These are phyloP conservation scores for Drosophila willistoni DNA, from an alignment of 1,140 invertebrate species.

Conservation along the genomic window DNA sequence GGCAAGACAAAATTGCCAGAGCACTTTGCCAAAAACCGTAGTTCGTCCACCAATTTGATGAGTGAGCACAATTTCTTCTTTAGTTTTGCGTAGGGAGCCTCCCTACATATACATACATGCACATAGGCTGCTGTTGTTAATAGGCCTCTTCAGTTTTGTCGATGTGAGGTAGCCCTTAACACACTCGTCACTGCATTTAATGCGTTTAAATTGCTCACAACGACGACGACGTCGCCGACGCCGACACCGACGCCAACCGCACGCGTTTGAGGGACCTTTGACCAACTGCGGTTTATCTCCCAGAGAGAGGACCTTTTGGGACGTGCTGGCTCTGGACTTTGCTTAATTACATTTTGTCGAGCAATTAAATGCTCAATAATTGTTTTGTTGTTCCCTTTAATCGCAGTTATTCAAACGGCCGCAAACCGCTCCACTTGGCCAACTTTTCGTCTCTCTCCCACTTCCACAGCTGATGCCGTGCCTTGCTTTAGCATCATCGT, in stretches of 20 bases:
- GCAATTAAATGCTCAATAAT: constrained; percentile 81
- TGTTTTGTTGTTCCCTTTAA: constrained; percentile 76
- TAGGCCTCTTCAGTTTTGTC: constrained; percentile 49
- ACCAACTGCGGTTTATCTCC: constrained; percentile 63
- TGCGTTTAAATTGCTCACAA: constrained; percentile 33
- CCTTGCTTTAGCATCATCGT: constrained; percentile 31
- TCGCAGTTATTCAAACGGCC: constrained; percentile 73
- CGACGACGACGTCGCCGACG: background rate
- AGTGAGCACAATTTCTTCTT: constrained; percentile 18
- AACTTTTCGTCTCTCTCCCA: background rate
- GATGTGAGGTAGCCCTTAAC: constrained; percentile 23
- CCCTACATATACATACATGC: no score
- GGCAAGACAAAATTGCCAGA: constrained; percentile 19
- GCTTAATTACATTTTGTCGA: constrained; percentile 80
- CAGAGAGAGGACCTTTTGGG: constrained; percentile 18
- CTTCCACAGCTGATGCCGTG: no score
- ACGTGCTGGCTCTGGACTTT: constrained; percentile 64
- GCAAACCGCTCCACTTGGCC: constrained; percentile 23
- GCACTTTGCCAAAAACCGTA: constrained; percentile 26
- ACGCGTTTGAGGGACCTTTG: constrained; percentile 5
- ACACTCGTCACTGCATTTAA: constrained; percentile 48
- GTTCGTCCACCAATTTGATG: constrained; percentile 35
- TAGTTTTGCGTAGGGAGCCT: constrained; percentile 9
- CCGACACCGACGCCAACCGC: no score
- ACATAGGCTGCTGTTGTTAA: constrained; percentile 33